phyloP scores from a whole-genome alignment of 2,888 invertebrate species.

The Scaptomyza polygonia region DNA sequence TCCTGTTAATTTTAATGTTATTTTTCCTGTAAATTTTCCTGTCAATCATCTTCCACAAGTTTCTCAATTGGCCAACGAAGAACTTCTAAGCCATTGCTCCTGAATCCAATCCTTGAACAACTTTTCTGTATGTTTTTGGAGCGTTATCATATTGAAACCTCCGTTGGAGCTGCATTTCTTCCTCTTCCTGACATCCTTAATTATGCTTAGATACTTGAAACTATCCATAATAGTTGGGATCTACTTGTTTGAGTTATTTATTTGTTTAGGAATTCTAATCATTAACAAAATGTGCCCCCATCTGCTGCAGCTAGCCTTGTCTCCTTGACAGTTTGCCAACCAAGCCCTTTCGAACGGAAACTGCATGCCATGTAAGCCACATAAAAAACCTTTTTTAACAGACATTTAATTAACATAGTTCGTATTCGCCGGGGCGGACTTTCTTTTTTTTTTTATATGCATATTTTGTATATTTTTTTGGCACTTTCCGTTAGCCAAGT shows the following conservation, averaged over 20 bases:
- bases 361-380: slow-evolving; percentile 9
- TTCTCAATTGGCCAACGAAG: too few species aligned
- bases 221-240: too few species aligned
- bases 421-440: slow-evolving; percentile 11
- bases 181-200: too few species aligned
- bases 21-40: too few species aligned
- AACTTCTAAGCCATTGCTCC: too few species aligned
- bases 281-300: slow-evolving; percentile 13
- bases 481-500: slow-evolving; percentile 73
- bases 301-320: neutral
- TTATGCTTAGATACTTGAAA: too few species aligned
- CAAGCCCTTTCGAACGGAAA: slow-evolving; percentile 11
- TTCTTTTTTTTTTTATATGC: slow-evolving; percentile 12
- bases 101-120: too few species aligned
- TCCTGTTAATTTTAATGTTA: too few species aligned
- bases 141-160: too few species aligned
- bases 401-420: slow-evolving; percentile 58
- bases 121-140: too few species aligned
- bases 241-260: neutral
- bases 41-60: too few species aligned
- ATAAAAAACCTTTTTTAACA: slow-evolving; percentile 39
- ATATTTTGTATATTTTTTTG: slow-evolving; percentile 53
- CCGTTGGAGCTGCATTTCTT: too few species aligned
- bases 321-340: slow-evolving; percentile 18
- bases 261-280: slow-evolving; percentile 5